Percentiles rank a stretch among this genome's conserved stretches.
Conservation (phyloP, 1,140 invertebrate genomes). For the Rhyacophila brunnea region DNA sequence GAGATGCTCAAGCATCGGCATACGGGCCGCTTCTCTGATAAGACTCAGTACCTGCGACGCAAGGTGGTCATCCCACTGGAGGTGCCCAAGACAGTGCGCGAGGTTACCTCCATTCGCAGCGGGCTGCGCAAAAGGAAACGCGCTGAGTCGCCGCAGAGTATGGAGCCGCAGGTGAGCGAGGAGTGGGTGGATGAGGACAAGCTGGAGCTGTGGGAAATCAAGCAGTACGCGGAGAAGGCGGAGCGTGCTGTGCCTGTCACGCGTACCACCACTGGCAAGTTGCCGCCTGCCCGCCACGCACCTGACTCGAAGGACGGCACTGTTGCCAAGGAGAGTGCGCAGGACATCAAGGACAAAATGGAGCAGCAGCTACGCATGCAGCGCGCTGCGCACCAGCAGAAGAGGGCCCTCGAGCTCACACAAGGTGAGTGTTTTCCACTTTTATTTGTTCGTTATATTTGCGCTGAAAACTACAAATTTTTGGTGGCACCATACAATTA, state of each 20-base stretch:
- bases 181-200: slow-evolving; percentile 96
- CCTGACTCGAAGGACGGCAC: slow-evolving; percentile 54
- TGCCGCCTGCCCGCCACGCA: slow-evolving; percentile 55
- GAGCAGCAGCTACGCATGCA: slow-evolving; percentile 86
- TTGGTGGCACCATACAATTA: too few relatives aligned
- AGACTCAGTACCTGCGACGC: slow-evolving; percentile 88
- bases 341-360: slow-evolving; percentile 88
- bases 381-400: slow-evolving; percentile 82
- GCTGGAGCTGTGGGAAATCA: slow-evolving; percentile 95
- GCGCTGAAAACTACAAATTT: too few relatives aligned
- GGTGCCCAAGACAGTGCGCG: slow-evolving; percentile 86
- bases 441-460: slow-evolving; percentile 1
- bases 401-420: slow-evolving; percentile 66
- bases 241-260: slow-evolving; percentile 64
- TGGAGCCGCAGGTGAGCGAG: slow-evolving; percentile 87
- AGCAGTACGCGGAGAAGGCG: slow-evolving; percentile 82
- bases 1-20: slow-evolving; percentile 90
- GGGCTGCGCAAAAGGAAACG: slow-evolving; percentile 89
- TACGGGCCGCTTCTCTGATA: slow-evolving; percentile 82
- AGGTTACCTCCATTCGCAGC: slow-evolving; percentile 90
- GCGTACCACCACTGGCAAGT: slow-evolving; percentile 69
- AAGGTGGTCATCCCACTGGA: slow-evolving; percentile 95
- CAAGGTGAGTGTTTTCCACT: slow-evolving; percentile 41
- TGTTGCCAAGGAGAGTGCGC: slow-evolving; percentile 63
- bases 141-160: slow-evolving; percentile 85